Evolutionary conservation across 2,113 vertebrate species (phyloP).

Genomic region (Polypterus bichir): DNA sequence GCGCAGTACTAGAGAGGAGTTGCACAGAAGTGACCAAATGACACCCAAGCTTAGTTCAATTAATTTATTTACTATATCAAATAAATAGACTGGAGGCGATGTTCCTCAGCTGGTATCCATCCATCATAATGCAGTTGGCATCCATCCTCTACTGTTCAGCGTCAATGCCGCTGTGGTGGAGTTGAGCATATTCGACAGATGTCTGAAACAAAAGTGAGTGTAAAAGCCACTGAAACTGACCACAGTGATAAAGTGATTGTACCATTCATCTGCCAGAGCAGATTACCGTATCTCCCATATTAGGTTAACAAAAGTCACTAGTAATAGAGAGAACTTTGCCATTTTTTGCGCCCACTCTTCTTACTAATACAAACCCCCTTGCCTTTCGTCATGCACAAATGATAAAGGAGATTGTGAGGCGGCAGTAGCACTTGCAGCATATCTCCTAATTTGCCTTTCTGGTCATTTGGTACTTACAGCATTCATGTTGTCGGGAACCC

Average conservation of each 20-base stretch:
- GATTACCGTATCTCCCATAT: slow-evolving; percentile 22
- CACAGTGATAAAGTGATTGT: slow-evolving; percentile 6
- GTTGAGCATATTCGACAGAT: slow-evolving; percentile 40
- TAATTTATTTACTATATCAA: no score
- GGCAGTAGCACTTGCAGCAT: neutral
- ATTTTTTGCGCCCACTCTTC: neutral
- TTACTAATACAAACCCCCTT: neutral
- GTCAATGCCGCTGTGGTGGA: slow-evolving; percentile 28
- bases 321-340: neutral
- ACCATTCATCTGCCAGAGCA: slow-evolving; percentile 15
- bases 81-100: no score
- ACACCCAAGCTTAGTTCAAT: no score
- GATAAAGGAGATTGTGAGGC: neutral
- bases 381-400: neutral
- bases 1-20: no score
- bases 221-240: neutral
- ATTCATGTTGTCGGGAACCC: neutral
- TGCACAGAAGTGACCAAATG: no score
- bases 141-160: neutral
- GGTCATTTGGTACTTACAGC: neutral
- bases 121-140: no score
- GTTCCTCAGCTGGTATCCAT: no score
- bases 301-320: neutral
- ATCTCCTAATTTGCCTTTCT: neutral
- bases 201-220: slow-evolving; percentile 28